Percentiles rank a stretch among this genome's conserved stretches.
phyloP scores from a whole-genome alignment of 2,113 vertebrate genomes.

The Hucho hucho region DNA sequence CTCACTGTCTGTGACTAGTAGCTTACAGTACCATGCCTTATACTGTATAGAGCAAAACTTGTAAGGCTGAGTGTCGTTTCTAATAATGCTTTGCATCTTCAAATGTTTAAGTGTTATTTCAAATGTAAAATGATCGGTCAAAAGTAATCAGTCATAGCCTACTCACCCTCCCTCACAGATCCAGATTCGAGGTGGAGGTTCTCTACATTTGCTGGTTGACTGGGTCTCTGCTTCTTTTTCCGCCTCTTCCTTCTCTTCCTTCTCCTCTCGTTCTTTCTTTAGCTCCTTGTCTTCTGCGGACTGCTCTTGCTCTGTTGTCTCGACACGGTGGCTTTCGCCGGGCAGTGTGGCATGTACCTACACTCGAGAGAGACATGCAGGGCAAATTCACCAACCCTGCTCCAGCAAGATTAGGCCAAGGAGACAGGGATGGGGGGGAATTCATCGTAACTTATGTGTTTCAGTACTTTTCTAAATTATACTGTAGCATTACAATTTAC shows the following conservation, averaged over 20 bases:
- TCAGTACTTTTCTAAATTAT: background rate
- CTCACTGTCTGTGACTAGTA: slow-evolving; percentile 1
- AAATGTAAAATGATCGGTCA: background rate
- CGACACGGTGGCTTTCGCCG: slow-evolving; percentile 31
- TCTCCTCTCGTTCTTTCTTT: slow-evolving; percentile 25
- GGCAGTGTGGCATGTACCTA: slow-evolving; percentile 60
- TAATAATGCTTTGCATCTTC: too few relatives aligned
- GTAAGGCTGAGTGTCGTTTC: background rate
- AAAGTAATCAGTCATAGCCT: background rate
- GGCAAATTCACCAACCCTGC: slow-evolving; percentile 73
- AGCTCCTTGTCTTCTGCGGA: slow-evolving; percentile 21
- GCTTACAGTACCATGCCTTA: background rate
- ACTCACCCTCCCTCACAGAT: slow-evolving; percentile 90
- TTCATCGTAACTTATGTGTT: slow-evolving; percentile 57
- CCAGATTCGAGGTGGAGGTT: slow-evolving; percentile 79
- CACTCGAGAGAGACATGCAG: slow-evolving; percentile 62
- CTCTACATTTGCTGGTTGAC: slow-evolving; percentile 75
- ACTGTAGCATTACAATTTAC: background rate
- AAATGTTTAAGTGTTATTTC: background rate
- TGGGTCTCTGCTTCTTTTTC: slow-evolving; percentile 71
- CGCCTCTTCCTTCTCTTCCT: slow-evolving; percentile 66
- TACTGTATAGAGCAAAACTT: background rate
- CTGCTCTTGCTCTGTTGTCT: slow-evolving; percentile 27
- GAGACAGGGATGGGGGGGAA: slow-evolving; percentile 65
- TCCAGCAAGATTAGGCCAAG: slow-evolving; percentile 57